Evolutionary conservation across 2,888 invertebrate species (phyloP).

Genomic region (Tetragonisca angustula): DNA sequence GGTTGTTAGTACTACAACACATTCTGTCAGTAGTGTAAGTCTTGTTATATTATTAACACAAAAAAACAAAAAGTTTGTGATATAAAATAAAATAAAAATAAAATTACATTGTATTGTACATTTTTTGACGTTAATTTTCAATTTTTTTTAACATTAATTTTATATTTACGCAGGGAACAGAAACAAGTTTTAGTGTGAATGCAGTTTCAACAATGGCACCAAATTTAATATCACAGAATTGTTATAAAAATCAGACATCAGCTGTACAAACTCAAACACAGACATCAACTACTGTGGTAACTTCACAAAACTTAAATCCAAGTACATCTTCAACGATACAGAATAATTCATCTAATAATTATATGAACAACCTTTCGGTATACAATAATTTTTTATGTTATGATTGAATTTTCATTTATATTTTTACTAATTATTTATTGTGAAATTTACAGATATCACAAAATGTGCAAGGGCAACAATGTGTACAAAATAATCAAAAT

Average conservation of each 20-base stretch:
- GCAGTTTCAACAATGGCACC: slow-evolving; percentile 75
- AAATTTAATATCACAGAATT: slow-evolving; percentile 73
- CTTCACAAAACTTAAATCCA: slow-evolving; percentile 74
- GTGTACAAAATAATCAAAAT: slow-evolving; percentile 76
- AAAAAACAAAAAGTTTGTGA: neutral
- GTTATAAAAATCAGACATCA: slow-evolving; percentile 81
- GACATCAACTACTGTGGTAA: slow-evolving; percentile 69
- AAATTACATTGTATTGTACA: too few species aligned
- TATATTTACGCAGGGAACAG: slow-evolving; percentile 71
- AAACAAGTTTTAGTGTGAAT: slow-evolving; percentile 75
- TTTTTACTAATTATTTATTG: slow-evolving; percentile 12
- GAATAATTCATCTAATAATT: slow-evolving; percentile 71
- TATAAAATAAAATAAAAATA: neutral
- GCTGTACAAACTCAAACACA: slow-evolving; percentile 82
- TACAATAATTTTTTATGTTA: slow-evolving; percentile 28
- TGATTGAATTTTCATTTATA: slow-evolving; percentile 17
- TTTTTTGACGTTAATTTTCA: too few species aligned
- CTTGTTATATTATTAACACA: neutral
- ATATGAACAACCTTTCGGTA: slow-evolving; percentile 76
- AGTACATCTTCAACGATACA: slow-evolving; percentile 67
- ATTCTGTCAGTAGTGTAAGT: slow-evolving; percentile 77
- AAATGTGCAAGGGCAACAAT: slow-evolving; percentile 76
- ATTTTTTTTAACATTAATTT: neutral
- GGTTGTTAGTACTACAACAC: slow-evolving; percentile 84
- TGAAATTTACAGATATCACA: slow-evolving; percentile 56